Evolutionary conservation across 2,888 invertebrate genomes (phyloP).

Genomic region (Tanaodytes sp.): DNA sequence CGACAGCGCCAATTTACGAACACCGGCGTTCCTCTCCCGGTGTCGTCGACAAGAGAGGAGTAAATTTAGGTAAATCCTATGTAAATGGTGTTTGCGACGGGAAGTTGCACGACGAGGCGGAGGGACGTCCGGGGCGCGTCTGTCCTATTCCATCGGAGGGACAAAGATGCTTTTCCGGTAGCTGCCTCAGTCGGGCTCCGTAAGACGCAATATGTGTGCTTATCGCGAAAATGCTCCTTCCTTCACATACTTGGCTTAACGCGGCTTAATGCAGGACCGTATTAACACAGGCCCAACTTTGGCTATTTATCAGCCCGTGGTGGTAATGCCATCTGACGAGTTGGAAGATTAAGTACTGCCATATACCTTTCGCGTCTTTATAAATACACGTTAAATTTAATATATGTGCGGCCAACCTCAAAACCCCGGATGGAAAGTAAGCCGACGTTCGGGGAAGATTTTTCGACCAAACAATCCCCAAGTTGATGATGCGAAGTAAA

Average conservation of each 20-base stretch:
- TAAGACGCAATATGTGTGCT: slow-evolving; percentile 55
- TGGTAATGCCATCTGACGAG: slow-evolving; percentile 66
- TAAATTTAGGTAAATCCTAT: slow-evolving; percentile 57
- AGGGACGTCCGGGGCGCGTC: slow-evolving; percentile 9
- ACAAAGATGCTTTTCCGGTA: slow-evolving; percentile 42
- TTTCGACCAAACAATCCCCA: no score
- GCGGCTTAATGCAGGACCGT: slow-evolving; percentile 62
- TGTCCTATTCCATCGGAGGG: slow-evolving; percentile 21
- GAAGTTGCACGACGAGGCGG: slow-evolving; percentile 6
- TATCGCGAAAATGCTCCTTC: slow-evolving; percentile 48
- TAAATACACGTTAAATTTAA: no score
- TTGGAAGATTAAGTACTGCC: slow-evolving; percentile 57
- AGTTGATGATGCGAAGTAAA: no score
- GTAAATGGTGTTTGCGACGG: slow-evolving; percentile 44
- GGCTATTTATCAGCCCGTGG: slow-evolving; percentile 67
- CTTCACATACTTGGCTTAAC: slow-evolving; percentile 44
- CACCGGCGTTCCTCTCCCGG: slow-evolving; percentile 45
- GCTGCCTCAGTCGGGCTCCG: slow-evolving; percentile 31
- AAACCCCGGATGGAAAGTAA: no score
- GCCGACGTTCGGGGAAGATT: no score
- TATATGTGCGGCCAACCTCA: no score
- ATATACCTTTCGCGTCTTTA: no score
- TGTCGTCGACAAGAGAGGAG: slow-evolving; percentile 43
- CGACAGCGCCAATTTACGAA: slow-evolving; percentile 54
- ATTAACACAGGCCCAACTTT: slow-evolving; percentile 68